A percentile compares a stretch with the other conserved stretches of the same genome.
Evolutionary conservation across 2,113 vertebrate species (phyloP).

Genomic region (Engystomops pustulosus): DNA sequence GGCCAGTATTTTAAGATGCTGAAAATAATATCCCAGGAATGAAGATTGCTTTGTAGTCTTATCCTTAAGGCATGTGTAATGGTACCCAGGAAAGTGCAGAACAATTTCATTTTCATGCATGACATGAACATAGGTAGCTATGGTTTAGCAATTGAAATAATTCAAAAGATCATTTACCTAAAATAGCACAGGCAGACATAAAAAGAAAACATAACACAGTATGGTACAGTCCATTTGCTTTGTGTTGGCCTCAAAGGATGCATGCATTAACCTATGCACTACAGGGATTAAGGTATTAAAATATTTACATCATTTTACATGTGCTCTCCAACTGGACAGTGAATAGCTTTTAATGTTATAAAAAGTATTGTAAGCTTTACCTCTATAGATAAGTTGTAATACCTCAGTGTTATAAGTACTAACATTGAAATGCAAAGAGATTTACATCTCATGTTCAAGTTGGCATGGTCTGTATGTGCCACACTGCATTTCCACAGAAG

Average conservation of each 20-base stretch:
- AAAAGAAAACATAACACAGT: slow-evolving; percentile 79
- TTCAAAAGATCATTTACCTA: slow-evolving; percentile 68
- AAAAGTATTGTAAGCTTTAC: slow-evolving; percentile 29
- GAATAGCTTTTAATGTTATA: slow-evolving; percentile 51
- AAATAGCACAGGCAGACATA: slow-evolving; percentile 75
- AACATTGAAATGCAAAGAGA: slow-evolving; percentile 11
- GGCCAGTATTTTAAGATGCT: neutral
- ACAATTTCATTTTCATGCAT: slow-evolving; percentile 74
- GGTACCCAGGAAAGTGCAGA: slow-evolving; percentile 66
- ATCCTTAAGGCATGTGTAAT: slow-evolving; percentile 70
- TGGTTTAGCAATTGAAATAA: slow-evolving; percentile 61
- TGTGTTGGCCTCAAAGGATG: slow-evolving; percentile 82
- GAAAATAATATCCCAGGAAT: slow-evolving; percentile 34
- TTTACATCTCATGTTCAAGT: slow-evolving; percentile 10
- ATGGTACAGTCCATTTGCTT: slow-evolving; percentile 77
- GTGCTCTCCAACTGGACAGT: slow-evolving; percentile 63
- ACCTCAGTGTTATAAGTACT: neutral
- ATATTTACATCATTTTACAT: slow-evolving; percentile 94
- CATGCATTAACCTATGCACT: slow-evolving; percentile 96
- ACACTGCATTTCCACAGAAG: slow-evolving; percentile 23
- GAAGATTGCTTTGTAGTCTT: slow-evolving; percentile 65
- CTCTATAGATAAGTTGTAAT: neutral
- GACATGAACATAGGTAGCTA: slow-evolving; percentile 59
- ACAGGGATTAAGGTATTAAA: slow-evolving; percentile 77
- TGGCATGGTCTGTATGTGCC: neutral